Evolutionary conservation across 2,888 invertebrate genomes (phyloP), one percentile per base, ranked within the genome.

Genomic region (Zootermopsis nevadensis): DNA sequence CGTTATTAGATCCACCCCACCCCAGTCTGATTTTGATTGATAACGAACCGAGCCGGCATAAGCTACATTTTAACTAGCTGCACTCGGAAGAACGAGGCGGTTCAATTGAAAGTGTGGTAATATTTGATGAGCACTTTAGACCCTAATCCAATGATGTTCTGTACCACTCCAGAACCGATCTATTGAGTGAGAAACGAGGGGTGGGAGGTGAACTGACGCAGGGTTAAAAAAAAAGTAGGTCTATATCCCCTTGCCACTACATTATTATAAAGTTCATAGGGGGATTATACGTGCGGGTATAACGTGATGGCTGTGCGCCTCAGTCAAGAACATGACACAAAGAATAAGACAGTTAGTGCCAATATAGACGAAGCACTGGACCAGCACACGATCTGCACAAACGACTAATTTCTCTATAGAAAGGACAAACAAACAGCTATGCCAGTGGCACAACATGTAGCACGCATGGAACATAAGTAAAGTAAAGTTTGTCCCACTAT

Each of bases 61-160:
- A 60, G 60, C 60, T 27, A 60, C 76, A 22, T 53, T 24, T 55
- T 31, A 77, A 77, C 77, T 77, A 77, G 77, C 55, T 55, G 55
- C 55, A 77, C 77, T 77, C 33, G 53, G 55, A 77, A 77, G 77
- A 77, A 77, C 10, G 77, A 30, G 69, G 60, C 35, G 27, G 27
- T 60, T 79, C 60, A 79, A 79, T 79, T 60, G 48, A 66, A 74
- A 82, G 82, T 80, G 76, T 74, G 84, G 82, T 80, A 84, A 82
- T 84, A 84, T 84, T 84, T 84, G 84, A 84, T 77, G 84, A 84
- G 82, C 84, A 84, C 84, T 84, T 84, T 84, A 82, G 35, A 82
- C 60, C 82, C 82, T 82, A 84, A 84, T 84, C 84, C 84, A 82
- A 84, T 84, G 82, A 82, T 82, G 84, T 82, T 82, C 79, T 82